Percentiles rank a stretch among this genome's conserved stretches.
Evolutionary conservation across 2,113 vertebrate species (phyloP).

Genomic region (Malaclemys terrapin): DNA sequence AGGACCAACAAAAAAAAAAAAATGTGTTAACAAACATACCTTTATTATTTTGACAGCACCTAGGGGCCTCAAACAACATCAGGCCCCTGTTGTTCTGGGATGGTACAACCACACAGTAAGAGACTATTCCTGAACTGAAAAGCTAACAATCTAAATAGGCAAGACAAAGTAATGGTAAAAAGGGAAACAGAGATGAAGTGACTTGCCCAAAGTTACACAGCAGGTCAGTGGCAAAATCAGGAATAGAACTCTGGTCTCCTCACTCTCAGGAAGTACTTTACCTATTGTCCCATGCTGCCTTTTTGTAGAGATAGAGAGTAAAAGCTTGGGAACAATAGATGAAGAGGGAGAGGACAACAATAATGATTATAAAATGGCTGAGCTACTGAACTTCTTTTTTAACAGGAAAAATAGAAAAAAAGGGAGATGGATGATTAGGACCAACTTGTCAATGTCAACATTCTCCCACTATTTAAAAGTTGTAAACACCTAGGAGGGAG

Average conservation of each 20-base stretch:
- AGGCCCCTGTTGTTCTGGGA: not conserved
- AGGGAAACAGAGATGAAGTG: not conserved
- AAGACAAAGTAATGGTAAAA: not conserved
- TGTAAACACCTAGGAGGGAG: not conserved
- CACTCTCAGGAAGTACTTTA: not conserved
- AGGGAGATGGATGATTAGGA: not conserved
- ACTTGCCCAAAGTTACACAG: not conserved
- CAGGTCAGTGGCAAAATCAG: not conserved
- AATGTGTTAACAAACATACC: not conserved
- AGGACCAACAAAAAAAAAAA: not conserved
- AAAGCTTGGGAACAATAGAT: not conserved
- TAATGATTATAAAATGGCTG: fast-evolving
- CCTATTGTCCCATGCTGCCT: fast-evolving
- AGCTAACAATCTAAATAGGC: not conserved
- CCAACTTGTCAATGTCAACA: fast-evolving
- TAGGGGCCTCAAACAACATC: not conserved
- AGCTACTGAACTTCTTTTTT: not conserved
- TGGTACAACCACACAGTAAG: not conserved
- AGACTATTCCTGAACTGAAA: not conserved
- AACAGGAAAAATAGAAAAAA: not conserved
- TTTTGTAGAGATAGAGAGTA: not conserved
- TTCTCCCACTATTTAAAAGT: not conserved
- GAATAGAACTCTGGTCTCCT: not conserved
- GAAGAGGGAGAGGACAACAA: not conserved
- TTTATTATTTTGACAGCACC: not conserved